These are phyloP conservation scores for Cryptophagus acutangulus DNA, from an alignment of 2,888 invertebrate species.

Conservation along the genomic window DNA sequence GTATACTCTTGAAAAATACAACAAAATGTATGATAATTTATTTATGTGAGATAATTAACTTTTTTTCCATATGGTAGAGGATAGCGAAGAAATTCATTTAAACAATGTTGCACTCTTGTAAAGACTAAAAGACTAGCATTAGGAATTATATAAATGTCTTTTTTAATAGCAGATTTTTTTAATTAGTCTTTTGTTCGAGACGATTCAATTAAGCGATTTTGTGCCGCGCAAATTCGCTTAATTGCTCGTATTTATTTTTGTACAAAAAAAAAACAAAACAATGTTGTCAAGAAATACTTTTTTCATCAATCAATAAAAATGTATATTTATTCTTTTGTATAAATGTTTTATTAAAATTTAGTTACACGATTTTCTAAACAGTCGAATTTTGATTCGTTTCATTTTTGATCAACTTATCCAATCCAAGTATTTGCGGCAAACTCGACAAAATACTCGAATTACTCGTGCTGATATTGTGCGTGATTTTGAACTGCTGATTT, in stretches of 20 bases:
- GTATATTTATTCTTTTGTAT: not conserved
- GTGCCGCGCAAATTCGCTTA: too few species aligned
- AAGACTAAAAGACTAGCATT: conserved; percentile 36
- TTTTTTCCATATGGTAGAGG: conserved; percentile 31
- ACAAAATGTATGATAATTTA: conserved; percentile 32
- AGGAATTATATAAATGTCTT: conserved; percentile 38
- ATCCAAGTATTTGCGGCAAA: conserved; percentile 30
- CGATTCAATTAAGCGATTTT: not conserved
- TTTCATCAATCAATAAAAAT: too few species aligned
- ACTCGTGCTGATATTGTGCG: conserved; percentile 39
- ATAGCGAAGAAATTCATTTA: conserved; percentile 25
- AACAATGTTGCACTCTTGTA: conserved; percentile 42
- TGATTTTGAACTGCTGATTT: conserved; percentile 38
- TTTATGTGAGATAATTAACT: conserved; percentile 31
- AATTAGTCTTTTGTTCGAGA: not conserved
- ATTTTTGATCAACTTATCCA: conserved; percentile 12
- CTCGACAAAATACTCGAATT: conserved; percentile 34
- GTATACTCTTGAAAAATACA: conserved; percentile 19
- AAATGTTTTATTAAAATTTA: not conserved
- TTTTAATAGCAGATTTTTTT: conserved; percentile 13
- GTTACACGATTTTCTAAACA: not conserved
- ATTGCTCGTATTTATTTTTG: conserved; percentile 1
- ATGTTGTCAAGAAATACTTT: too few species aligned
- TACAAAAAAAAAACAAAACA: too few species aligned
- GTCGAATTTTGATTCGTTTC: not conserved